These are phyloP conservation scores for Rhadina sibilatrix DNA, from an alignment of 2,113 vertebrate genomes.

Conservation along the genomic window DNA sequence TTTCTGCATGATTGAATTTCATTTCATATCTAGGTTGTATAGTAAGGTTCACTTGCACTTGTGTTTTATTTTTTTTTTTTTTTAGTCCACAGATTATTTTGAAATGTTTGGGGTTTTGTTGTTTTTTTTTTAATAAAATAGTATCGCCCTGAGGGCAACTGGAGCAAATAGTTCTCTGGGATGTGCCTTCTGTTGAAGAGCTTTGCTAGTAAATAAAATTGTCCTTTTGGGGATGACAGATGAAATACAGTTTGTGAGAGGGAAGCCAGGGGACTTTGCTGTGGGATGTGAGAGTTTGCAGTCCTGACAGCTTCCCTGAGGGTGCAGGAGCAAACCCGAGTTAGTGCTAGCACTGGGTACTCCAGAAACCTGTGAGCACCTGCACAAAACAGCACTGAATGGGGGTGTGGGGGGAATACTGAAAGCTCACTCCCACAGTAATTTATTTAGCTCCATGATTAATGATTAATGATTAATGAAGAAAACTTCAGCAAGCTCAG, in stretches of 20 bases:
- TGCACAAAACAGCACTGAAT: background rate
- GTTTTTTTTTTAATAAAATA: background rate
- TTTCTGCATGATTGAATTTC: slow-evolving; percentile 50
- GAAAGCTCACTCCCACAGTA: background rate
- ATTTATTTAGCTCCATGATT: background rate
- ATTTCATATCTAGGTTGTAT: background rate
- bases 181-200: background rate
- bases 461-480: background rate
- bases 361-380: background rate
- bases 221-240: background rate
- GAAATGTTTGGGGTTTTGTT: background rate
- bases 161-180: background rate
- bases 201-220: background rate
- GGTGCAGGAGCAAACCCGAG: background rate
- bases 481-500: background rate
- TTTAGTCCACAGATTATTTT: background rate
- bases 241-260: background rate
- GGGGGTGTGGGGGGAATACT: background rate
- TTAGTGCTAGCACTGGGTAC: background rate
- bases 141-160: background rate
- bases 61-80: background rate
- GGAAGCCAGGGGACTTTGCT: background rate
- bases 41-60: background rate
- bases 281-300: background rate
- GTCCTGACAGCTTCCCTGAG: background rate